Conservation (phyloP, 1,140 invertebrate species). For the Diplogasteroides magnus region DNA sequence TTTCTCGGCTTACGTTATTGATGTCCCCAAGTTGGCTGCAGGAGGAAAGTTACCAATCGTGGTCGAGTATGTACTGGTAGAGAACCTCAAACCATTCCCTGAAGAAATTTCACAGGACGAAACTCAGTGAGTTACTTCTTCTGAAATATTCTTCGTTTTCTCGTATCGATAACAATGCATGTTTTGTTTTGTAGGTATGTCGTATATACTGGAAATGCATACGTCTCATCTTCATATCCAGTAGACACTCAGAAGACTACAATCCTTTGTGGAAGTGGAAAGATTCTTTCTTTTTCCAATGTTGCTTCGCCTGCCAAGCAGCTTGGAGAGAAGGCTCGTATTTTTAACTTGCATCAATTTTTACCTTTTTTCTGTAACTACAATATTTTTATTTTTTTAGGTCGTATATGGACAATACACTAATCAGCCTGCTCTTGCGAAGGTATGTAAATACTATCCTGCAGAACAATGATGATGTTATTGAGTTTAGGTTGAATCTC, state of each 20-base stretch:
- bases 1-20: too few species aligned
- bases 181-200: conserved; percentile 41
- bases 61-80: conserved; percentile 37
- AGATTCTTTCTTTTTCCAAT: conserved; percentile 42
- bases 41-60: conserved; percentile 35
- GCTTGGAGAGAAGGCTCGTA: conserved; percentile 34
- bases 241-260: conserved; percentile 39
- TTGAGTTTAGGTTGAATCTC: neutral
- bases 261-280: conserved; percentile 36
- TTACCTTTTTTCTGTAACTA: too few species aligned
- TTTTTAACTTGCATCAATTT: too few species aligned
- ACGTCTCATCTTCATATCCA: conserved; percentile 38
- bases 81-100: conserved; percentile 39
- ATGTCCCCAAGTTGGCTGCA: conserved; percentile 34
- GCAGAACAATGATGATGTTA: too few species aligned
- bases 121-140: conserved; percentile 38
- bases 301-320: conserved; percentile 40
- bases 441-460: too few species aligned
- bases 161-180: neutral
- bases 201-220: conserved; percentile 36
- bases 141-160: conserved; percentile 17
- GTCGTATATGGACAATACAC: conserved; percentile 51
- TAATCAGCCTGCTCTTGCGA: conserved; percentile 37
- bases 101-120: conserved; percentile 45
- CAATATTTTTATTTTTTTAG: too few species aligned